Percentiles rank a stretch among this genome's conserved stretches.
These are phyloP conservation scores for Neopipo cinnamomea DNA, from an alignment of 2,113 vertebrate species.

Conservation along the genomic window DNA sequence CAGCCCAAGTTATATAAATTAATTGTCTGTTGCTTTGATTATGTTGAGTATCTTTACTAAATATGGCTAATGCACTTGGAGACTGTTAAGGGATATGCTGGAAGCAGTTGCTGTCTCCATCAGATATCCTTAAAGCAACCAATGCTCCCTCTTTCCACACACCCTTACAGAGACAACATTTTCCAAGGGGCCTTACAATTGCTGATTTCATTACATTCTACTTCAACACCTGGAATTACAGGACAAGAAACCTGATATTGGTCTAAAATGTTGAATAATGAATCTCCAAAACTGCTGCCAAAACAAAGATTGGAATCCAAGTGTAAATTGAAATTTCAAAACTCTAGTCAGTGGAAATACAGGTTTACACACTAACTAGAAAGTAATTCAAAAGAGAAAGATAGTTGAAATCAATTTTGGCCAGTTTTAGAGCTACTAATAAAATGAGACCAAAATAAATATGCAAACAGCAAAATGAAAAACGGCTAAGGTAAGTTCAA, in stretches of 20 bases:
- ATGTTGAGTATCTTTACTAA: neutral
- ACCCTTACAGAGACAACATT: neutral
- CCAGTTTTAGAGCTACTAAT: neutral
- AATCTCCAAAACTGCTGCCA: neutral
- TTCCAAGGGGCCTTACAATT: neutral
- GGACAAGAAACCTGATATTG: neutral
- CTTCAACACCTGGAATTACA: neutral
- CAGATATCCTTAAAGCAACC: neutral
- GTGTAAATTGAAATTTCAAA: neutral
- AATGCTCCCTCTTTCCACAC: neutral
- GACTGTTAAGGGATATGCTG: neutral
- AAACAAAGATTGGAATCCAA: neutral
- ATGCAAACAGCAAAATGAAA: neutral
- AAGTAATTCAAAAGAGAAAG: neutral
- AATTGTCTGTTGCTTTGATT: neutral
- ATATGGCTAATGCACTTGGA: neutral
- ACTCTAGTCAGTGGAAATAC: neutral
- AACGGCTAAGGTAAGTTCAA: neutral
- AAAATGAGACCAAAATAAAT: neutral
- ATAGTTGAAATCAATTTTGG: neutral
- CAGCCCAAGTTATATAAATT: neutral
- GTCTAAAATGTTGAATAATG: neutral
- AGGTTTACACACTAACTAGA: neutral
- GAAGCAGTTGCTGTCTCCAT: neutral
- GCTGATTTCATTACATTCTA: neutral